A percentile compares a stretch with the other conserved stretches of the same genome.
Conservation (phyloP, 1,140 invertebrate species). For the Mycetomoellerius zeteki region DNA sequence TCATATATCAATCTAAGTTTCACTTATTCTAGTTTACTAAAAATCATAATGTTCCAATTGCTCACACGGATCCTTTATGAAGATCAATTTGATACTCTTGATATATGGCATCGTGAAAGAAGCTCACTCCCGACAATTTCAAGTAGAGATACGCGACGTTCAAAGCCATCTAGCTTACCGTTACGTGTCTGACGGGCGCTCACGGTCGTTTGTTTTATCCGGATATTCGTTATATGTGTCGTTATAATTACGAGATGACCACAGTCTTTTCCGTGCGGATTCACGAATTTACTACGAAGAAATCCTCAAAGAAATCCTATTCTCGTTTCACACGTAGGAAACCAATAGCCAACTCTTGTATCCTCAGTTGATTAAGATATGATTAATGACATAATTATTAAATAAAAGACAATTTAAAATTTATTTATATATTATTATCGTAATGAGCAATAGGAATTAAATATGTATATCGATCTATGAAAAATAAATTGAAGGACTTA, state of each 20-base stretch:
- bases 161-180: constrained; percentile 15
- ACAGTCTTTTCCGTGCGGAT: constrained; percentile 25
- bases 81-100: constrained; percentile 28
- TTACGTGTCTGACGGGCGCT: constrained; percentile 28
- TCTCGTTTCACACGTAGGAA: neutral
- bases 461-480: too few species aligned
- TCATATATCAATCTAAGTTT: neutral
- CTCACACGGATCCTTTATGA: neutral
- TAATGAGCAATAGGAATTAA: too few species aligned
- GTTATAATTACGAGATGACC: constrained; percentile 25
- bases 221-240: constrained; percentile 40
- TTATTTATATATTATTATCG: too few species aligned
- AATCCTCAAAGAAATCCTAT: neutral
- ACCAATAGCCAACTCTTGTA: neutral
- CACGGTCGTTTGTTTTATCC: constrained; percentile 37
- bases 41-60: constrained; percentile 8
- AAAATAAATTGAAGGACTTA: too few species aligned
- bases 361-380: neutral
- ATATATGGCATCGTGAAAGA: constrained; percentile 8
- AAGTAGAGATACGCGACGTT: constrained; percentile 22
- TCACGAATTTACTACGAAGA: neutral
- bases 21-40: neutral
- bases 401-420: neutral
- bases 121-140: constrained; percentile 23
- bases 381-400: neutral